Evolutionary conservation across 2,888 invertebrate species (phyloP), one percentile per base, ranked within the genome.

Genomic region (Chaitophorus viminalis): DNA sequence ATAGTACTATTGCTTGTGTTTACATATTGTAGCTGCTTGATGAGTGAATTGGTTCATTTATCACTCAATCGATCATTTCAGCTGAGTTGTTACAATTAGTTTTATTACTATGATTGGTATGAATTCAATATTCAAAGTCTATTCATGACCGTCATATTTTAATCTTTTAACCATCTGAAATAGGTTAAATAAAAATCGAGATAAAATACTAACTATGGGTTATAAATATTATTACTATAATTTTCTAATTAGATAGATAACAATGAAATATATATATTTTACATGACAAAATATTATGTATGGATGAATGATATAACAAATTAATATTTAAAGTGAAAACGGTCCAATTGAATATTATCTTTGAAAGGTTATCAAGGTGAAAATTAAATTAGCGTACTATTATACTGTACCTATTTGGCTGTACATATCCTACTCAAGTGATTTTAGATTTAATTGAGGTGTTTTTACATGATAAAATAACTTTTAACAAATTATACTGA

Each of bases 321-420:
- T 74, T 21, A 46, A 39, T n/a, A 39, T 81, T 65, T 29, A 79
- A 70, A 83, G 6, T 83, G 21, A 39, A 75, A 60, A 60, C 29
- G 29, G 29, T 83, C 33, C 75, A 75, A 39, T 75, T 72, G 72
- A 52, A 54, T 82, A 54, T n/a, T 54, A 72, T 82, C 82, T 33
- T 54, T 6, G 18, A 75, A 60, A 83, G 54, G 60, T 72, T 60
- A 72, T 75, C 74, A 21, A 60, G 11, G 70, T 70, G 29, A 70
- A 11, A 18, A 36, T 74, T 74, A 74, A 54, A 60, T 60, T 60
- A 60, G 74, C 83, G 6, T 25, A 74, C 46, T 60, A 36, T 74
- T 83, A 29, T 29, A 74, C 68, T 70, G n/a, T 60, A 79, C 25
- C 29, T 70, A 17, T 54, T 60, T 18, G 60, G 60, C 25, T 60